phyloP scores from a whole-genome alignment of 2,113 vertebrate species.

The Nothobranchius kuhntae region DNA sequence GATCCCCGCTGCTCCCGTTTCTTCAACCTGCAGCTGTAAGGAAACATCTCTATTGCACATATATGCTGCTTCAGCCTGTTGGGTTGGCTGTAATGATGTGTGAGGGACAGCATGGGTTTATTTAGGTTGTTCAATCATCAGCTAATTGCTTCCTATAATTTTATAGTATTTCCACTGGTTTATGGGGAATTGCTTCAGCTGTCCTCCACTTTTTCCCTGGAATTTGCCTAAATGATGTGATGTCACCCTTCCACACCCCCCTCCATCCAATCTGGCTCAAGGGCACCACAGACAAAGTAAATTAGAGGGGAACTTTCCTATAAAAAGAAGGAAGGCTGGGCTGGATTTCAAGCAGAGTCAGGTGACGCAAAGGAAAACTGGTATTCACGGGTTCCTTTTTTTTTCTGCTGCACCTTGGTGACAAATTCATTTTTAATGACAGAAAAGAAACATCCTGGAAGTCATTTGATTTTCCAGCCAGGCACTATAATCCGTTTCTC shows the following conservation, averaged over 20 bases:
- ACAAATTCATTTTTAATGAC: slow-evolving; percentile 70
- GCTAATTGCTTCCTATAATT: slow-evolving; percentile 74
- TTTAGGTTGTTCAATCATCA: slow-evolving; percentile 66
- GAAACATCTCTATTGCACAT: slow-evolving; percentile 33
- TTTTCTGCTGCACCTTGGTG: slow-evolving; percentile 39
- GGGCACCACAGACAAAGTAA: slow-evolving; percentile 67
- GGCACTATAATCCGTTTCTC: slow-evolving; percentile 67
- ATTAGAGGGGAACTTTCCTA: slow-evolving; percentile 79
- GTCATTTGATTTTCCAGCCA: slow-evolving; percentile 58
- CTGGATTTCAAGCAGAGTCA: slow-evolving; percentile 66
- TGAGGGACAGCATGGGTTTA: slow-evolving; percentile 40
- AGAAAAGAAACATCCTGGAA: slow-evolving; percentile 61
- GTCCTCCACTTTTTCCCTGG: slow-evolving; percentile 49
- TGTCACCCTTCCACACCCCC: slow-evolving; percentile 63
- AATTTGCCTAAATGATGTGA: slow-evolving; percentile 75
- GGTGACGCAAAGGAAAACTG: slow-evolving; percentile 76
- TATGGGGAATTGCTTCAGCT: slow-evolving; percentile 52
- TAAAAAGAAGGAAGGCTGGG: slow-evolving; percentile 71
- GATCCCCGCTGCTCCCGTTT: slow-evolving; percentile 52
- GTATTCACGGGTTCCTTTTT: slow-evolving; percentile 56
- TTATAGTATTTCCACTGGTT: slow-evolving; percentile 74
- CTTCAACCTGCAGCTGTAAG: slow-evolving; percentile 57
- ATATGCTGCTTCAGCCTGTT: slow-evolving; percentile 31
- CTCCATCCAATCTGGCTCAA: slow-evolving; percentile 44
- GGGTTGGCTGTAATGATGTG: slow-evolving; percentile 58